Evolutionary conservation across 1,140 invertebrate genomes (phyloP), one percentile per base, ranked within the genome.

Genomic region (Stenopsyche tienmushanensis): DNA sequence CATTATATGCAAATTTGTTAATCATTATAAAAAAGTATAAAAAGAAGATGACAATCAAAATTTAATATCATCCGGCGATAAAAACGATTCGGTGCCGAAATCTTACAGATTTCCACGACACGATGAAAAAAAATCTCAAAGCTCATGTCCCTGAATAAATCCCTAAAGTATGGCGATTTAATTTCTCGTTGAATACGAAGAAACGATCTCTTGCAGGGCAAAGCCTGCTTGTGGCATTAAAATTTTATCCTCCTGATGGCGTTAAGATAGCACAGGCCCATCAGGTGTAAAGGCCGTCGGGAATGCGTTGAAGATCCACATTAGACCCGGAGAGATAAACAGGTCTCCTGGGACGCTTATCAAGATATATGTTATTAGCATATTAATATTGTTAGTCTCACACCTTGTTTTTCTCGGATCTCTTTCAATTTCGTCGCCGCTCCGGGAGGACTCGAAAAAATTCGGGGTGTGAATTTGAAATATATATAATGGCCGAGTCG

Each of bases 301-400:
- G 24, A 54, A 54, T 25, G 52, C 5, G 23, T 3, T 21, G 3
- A 25, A 54, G 52, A 54, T 54, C 55, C 18, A 21, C 41, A 58
- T 58, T 45, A 58, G 29, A 39, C 55, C 55, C 18, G 26, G n/a
- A 45, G 3, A 58, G 55, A 58, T 58, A 58, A 58, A 47, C 18
- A 20, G 44, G 41, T 29, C 18, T 15, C 9, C 39, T 24, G n/a
- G n/a, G n/a, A n/a, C n/a, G n/a, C 55, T 58, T 58, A 58, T 58
- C 55, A 10, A 58, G 15, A 24, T 24, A 21, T 21, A 21, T 52
- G 52, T 54, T 47, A 47, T 47, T 47, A 47, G 44, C 44, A 47
- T 47, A 47, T 47, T 18, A n/a, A 47, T 47, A 47, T 47, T 47
- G 10, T 47, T 47, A 18, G 10, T 34, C 29, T 34, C 29, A 34